Percentiles rank a stretch among this genome's conserved stretches.
Conservation (phyloP, 2,113 vertebrate genomes). For the Zosterops pallidus region DNA sequence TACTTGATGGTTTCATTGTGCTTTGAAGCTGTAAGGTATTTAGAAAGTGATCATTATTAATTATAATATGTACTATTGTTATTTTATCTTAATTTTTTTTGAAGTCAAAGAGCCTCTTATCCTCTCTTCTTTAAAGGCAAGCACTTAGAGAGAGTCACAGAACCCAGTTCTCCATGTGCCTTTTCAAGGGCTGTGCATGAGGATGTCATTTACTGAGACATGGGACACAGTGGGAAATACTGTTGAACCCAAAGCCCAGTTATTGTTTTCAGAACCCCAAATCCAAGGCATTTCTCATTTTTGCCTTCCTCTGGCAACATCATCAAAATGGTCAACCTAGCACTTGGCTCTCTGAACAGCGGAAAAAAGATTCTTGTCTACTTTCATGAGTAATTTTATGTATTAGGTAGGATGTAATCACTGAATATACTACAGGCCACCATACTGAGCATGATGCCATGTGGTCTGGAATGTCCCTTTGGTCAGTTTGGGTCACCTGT, state of each 20-base stretch:
- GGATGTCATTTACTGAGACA: background rate
- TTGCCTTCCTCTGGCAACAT: background rate
- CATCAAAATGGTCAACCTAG: background rate
- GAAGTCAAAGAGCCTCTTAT: background rate
- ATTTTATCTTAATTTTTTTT: background rate
- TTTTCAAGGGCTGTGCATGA: background rate
- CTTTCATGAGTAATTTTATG: background rate
- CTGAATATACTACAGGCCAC: background rate
- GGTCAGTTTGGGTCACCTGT: background rate
- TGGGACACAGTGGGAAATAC: fast-evolving
- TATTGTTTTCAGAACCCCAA: background rate
- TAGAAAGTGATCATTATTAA: background rate
- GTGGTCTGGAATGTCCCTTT: background rate
- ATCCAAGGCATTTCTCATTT: background rate
- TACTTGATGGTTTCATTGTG: background rate
- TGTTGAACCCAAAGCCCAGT: background rate
- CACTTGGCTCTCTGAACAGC: background rate
- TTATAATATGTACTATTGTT: background rate
- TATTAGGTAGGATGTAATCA: background rate
- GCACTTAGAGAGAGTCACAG: background rate
- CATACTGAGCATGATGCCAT: background rate
- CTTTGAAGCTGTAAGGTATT: background rate
- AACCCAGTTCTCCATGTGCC: background rate
- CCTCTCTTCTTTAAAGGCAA: background rate
- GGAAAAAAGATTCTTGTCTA: background rate